Percentiles rank a stretch among this genome's conserved stretches.
Conservation (phyloP, 1,140 invertebrate species). For the Calliopsis andreniformis region DNA sequence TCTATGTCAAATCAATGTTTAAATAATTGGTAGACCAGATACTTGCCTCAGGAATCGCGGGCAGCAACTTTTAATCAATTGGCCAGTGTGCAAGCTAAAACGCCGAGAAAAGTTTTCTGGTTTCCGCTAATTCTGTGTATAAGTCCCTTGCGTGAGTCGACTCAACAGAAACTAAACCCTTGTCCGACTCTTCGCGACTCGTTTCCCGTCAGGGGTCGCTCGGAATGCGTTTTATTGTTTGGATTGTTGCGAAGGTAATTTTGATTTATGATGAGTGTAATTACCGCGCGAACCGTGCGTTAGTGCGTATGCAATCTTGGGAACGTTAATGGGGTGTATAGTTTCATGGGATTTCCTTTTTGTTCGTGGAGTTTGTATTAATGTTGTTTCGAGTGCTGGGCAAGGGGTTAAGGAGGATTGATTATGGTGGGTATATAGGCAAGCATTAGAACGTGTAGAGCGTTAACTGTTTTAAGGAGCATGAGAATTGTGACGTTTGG, state of each 20-base stretch:
- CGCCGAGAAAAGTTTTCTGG: background rate
- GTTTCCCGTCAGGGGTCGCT: background rate
- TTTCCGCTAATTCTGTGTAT: background rate
- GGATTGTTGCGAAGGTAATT: background rate
- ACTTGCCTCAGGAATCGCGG: background rate
- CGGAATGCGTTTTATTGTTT: background rate
- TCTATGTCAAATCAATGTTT: constrained; percentile 36
- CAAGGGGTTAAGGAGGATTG: no score
- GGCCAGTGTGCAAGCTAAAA: background rate
- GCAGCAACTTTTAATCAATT: constrained; percentile 33
- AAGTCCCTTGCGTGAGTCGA: constrained; percentile 5
- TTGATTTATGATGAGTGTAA: no score
- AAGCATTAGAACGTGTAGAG: no score
- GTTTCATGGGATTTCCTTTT: no score
- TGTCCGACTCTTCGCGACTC: background rate
- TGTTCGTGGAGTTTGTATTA: no score
- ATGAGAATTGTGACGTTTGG: no score
- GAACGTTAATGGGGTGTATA: no score
- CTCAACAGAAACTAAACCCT: constrained; percentile 9
- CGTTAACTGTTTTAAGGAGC: no score
- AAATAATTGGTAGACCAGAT: background rate
- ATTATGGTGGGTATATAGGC: no score
- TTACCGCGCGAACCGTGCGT: no score
- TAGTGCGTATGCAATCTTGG: no score
- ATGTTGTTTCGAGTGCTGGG: no score